These are phyloP conservation scores for Acanthosepion lycidas DNA, from an alignment of 2,888 invertebrate species.

Conservation along the genomic window DNA sequence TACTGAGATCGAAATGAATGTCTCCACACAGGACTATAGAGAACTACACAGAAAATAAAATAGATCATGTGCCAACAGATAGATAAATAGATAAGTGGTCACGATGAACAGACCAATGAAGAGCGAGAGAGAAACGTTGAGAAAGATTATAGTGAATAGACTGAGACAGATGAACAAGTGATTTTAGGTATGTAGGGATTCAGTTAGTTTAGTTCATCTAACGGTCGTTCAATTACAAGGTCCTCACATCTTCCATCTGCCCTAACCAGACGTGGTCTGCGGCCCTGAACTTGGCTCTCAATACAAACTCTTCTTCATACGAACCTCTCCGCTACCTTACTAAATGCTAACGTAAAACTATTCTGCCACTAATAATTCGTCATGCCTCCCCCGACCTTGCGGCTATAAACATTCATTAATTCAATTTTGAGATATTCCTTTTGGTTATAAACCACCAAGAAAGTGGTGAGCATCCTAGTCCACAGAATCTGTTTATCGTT, in stretches of 20 bases:
- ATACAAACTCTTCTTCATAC: background rate
- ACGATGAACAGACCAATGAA: background rate
- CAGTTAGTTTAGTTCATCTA: background rate
- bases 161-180: background rate
- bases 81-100: too few species aligned
- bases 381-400: background rate
- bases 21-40: too few species aligned
- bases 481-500: background rate
- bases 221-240: background rate
- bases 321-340: background rate
- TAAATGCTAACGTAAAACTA: background rate
- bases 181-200: background rate
- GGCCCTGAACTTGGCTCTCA: background rate
- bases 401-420: conserved; percentile 11
- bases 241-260: background rate
- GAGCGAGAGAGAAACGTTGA: background rate
- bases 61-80: too few species aligned
- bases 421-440: background rate
- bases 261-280: background rate
- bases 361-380: background rate
- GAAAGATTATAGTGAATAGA: background rate
- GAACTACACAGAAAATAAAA: too few species aligned
- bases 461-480: background rate
- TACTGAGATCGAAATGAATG: too few species aligned
- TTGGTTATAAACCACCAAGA: background rate